Conservation (phyloP, 1,140 invertebrate genomes). For the Orius insidiosus region DNA sequence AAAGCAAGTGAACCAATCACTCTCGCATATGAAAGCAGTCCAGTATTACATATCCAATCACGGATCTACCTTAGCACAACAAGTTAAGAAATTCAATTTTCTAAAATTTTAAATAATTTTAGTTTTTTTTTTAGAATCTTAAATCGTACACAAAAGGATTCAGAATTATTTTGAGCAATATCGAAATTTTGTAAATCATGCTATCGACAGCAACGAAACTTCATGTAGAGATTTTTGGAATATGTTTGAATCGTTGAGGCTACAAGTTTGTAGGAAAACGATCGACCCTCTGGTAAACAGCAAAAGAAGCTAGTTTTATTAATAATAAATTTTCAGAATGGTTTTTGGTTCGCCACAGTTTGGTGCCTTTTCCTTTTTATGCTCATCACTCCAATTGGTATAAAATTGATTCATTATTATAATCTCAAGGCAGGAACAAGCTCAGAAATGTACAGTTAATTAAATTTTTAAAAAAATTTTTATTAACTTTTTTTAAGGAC, state of each 20-base stretch:
- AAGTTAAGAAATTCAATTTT: constrained; percentile 28
- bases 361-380: constrained; percentile 26
- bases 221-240: constrained; percentile 55
- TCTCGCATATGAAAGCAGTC: constrained; percentile 51
- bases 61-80: constrained; percentile 46
- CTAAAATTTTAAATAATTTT: too few species aligned
- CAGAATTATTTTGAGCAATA: constrained; percentile 44
- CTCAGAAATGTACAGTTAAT: too few species aligned
- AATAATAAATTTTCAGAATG: constrained; percentile 29
- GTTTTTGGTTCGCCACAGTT: constrained; percentile 35
- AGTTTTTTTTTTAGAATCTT: constrained; percentile 38
- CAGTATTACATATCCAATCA: constrained; percentile 57
- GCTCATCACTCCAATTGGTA: constrained; percentile 24
- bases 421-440: constrained; percentile 7
- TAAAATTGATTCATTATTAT: constrained; percentile 21
- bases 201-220: constrained; percentile 40
- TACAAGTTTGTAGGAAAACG: constrained; percentile 48
- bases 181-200: constrained; percentile 40
- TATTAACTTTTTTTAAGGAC: too few species aligned
- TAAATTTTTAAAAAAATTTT: background rate
- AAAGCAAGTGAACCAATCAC: constrained; percentile 47
- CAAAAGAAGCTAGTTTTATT: background rate
- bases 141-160: constrained; percentile 39
- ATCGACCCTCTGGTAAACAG: constrained; percentile 43
- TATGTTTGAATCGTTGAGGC: constrained; percentile 41